Base-by-base conservation (phyloP, 2,888 invertebrate genomes). In the Lypha dubia region DNA sequence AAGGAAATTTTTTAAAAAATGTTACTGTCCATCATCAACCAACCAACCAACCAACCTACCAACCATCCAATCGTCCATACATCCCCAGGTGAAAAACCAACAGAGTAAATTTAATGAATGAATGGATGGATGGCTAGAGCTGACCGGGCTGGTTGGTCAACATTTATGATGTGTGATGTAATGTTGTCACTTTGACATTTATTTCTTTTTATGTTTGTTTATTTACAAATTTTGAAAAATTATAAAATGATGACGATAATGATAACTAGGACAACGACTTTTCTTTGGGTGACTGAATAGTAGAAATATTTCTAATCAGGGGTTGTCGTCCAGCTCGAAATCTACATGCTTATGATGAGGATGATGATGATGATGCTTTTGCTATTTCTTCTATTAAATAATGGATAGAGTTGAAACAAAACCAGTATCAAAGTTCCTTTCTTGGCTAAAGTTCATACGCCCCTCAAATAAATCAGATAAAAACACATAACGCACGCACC, bases 401-500 rank as follows among this genome's bases (percentile, higher is more conserved):
- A 51, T 22, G 56, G 56, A 74, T n/a, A 70, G 58, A 71, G 49
- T 51, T 68, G 17, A 58, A 71, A 76, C 15, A 49, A 83, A 70
- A 82, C 79, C 79, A 71, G 83, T 73, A 80, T 67, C 75, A 79
- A 74, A 79, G 71, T 75, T 83, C 62, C 49, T 75, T 83, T 41
- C 56, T 62, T 53, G 81, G 79, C 74, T 79, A 77, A 84, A 81
- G 84, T 84, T 81, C 84, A 84, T 86, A 87, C 87, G 87, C 87
- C 87, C 87, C 87, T 87, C 86, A 87, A 87, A 87, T 87, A 87
- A 87, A 87, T 87, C 87, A 87, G 85, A 87, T 86, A 87, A 83
- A 83, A 83, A 77, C 65, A 82, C 76, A 81, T 58, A 79, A 74
- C 83, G 76, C 83, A 82, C 86, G 79, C 85, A 81, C 81, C 81